Evolutionary conservation across 2,888 invertebrate species (phyloP).

Genomic region (Dioctria rufipes): DNA sequence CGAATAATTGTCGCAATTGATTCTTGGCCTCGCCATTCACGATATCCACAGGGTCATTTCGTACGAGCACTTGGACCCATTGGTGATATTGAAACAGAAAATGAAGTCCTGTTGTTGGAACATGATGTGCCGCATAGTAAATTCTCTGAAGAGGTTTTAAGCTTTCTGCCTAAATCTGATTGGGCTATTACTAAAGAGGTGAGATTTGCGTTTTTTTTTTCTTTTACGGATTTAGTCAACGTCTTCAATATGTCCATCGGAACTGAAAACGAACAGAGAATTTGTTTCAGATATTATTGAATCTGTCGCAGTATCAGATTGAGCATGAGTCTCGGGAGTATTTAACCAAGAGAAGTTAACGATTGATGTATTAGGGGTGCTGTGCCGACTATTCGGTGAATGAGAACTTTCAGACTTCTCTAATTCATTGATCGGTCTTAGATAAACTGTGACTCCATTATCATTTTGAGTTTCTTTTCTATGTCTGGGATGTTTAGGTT

Average conservation of each 20-base stretch:
- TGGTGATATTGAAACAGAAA: constrained; percentile 96
- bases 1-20: constrained; percentile 97
- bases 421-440: constrained; percentile 51
- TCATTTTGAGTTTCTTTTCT: not conserved
- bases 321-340: not conserved
- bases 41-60: constrained; percentile 96
- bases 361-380: constrained; percentile 49
- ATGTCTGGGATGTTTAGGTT: not conserved
- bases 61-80: constrained; percentile 92
- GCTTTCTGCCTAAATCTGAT: constrained; percentile 90
- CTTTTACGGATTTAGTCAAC: constrained; percentile 55
- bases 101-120: constrained; percentile 94
- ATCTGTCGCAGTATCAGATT: constrained; percentile 48
- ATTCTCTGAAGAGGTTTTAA: constrained; percentile 94
- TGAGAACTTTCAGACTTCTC: constrained; percentile 38
- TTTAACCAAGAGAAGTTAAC: constrained; percentile 54
- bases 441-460: constrained; percentile 51
- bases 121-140: constrained; percentile 97
- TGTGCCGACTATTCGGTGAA: constrained; percentile 10
- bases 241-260: constrained; percentile 55
- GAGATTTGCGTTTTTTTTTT: constrained; percentile 55
- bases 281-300: constrained; percentile 48
- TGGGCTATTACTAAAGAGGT: constrained; percentile 91
- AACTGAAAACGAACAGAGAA: constrained; percentile 56
- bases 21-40: constrained; percentile 94